These are phyloP conservation scores for Micoletzkya japonica DNA, from an alignment of 2,888 invertebrate genomes.

Conservation along the genomic window DNA sequence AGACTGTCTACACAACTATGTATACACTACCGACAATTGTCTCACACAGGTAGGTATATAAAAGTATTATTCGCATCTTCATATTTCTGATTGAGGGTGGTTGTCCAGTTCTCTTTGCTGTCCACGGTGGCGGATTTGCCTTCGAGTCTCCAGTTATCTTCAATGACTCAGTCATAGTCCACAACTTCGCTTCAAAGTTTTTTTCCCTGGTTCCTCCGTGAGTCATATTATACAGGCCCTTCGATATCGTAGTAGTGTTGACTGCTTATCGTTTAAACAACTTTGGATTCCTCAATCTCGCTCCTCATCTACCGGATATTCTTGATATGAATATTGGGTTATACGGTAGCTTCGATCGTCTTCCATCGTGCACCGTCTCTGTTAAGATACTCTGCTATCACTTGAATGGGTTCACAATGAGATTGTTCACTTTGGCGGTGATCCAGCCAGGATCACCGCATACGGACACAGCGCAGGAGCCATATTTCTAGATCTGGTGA, in stretches of 20 bases:
- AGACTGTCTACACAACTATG: slow-evolving; percentile 21
- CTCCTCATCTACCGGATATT: slow-evolving; percentile 18
- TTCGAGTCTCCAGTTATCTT: slow-evolving; percentile 33
- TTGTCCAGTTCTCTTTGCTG: slow-evolving; percentile 36
- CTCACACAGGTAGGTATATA: not conserved
- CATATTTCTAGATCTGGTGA: slow-evolving; percentile 15
- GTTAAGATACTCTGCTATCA: slow-evolving; percentile 27
- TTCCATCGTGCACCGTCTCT: not conserved
- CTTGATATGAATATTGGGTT: slow-evolving; percentile 29
- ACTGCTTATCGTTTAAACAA: slow-evolving; percentile 31
- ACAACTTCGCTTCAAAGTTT: slow-evolving; percentile 27
- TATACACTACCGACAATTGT: slow-evolving; percentile 13
- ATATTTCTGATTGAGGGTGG: slow-evolving; percentile 29
- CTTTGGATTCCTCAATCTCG: slow-evolving; percentile 32
- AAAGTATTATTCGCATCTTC: not conserved
- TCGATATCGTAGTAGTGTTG: slow-evolving; percentile 33
- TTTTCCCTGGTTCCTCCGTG: too few species aligned
- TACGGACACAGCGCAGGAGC: slow-evolving; percentile 32
- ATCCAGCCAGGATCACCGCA: slow-evolving; percentile 26
- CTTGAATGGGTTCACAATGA: slow-evolving; percentile 30
- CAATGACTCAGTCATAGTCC: slow-evolving; percentile 30
- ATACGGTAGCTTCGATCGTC: slow-evolving; percentile 14
- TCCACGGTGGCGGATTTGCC: slow-evolving; percentile 36
- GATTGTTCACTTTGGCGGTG: slow-evolving; percentile 29
- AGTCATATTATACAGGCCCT: slow-evolving; percentile 28